phyloP scores from a whole-genome alignment of 2,113 vertebrate genomes.

The Platichthys flesus region DNA sequence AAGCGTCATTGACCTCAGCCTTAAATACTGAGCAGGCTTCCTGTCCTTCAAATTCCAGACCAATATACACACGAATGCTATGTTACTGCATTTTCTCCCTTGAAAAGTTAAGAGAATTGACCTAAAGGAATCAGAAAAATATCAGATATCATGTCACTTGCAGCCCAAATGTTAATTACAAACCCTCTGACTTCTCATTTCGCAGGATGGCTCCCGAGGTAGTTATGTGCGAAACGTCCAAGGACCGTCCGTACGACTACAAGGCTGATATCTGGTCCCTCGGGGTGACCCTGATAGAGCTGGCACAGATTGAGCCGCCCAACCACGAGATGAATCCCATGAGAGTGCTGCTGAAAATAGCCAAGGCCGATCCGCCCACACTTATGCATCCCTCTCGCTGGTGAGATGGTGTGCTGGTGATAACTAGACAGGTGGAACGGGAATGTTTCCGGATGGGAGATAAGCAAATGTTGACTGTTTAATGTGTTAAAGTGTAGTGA shows the following conservation, averaged over 20 bases:
- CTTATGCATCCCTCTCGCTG: conserved; percentile 95
- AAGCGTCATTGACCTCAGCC: conserved; percentile 7
- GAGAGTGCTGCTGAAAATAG: conserved; percentile 98
- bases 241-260: conserved; percentile 97
- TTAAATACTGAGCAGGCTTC: conserved; percentile 3
- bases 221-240: conserved; percentile 99
- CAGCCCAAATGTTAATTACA: neutral
- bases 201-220: conserved; percentile 99
- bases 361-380: conserved; percentile 94
- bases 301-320: conserved; percentile 97
- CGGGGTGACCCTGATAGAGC: conserved; percentile 96
- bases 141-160: neutral
- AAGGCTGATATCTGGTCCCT: conserved; percentile 99
- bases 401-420: conserved; percentile 89
- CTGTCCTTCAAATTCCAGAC: conserved; percentile 6
- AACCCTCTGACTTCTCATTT: conserved; percentile 4
- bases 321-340: conserved; percentile 99
- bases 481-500: conserved; percentile 21
- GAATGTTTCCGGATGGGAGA: conserved; percentile 44
- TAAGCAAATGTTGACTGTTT: conserved; percentile 34
- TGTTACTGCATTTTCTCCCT: neutral
- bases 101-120: neutral
- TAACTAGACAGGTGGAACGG: conserved; percentile 37
- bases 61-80: neutral
- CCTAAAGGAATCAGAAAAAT: neutral